Conservation (phyloP, 2,113 vertebrate genomes). For the Nansenia antarctica region DNA sequence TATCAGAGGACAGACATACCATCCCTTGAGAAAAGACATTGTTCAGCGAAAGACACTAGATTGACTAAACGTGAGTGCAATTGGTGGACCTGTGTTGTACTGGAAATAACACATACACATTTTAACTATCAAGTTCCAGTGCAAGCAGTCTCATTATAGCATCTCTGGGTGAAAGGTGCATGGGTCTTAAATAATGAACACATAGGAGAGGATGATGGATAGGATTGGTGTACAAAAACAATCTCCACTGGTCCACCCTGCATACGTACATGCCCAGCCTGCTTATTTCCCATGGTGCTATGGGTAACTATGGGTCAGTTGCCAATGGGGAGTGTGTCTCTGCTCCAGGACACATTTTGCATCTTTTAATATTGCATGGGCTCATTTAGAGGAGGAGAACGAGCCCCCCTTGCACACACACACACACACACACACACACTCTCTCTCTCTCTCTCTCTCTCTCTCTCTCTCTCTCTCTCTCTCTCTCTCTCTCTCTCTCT, state of each 20-base stretch:
- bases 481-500: conserved; percentile 22
- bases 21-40: no score
- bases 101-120: no score
- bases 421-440: conserved; percentile 30
- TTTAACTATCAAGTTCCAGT: no score
- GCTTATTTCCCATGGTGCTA: conserved; percentile 74
- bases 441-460: background rate
- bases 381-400: conserved; percentile 80
- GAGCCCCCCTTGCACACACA: conserved; percentile 71
- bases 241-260: conserved; percentile 51
- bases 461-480: conserved; percentile 49
- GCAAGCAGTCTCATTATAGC: no score
- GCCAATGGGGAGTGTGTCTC: conserved; percentile 40
- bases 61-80: no score
- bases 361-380: conserved; percentile 94
- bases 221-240: conserved; percentile 21
- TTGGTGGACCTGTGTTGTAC: no score
- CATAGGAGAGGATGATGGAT: conserved; percentile 55
- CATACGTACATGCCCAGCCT: conserved; percentile 39
- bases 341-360: conserved; percentile 66
- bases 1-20: no score
- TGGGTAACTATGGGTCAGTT: conserved; percentile 58
- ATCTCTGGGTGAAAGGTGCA: no score
- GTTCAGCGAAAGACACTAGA: no score
- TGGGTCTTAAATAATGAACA: no score